A percentile compares a stretch with the other conserved stretches of the same genome.
phyloP scores from a whole-genome alignment of 2,113 vertebrate species.

The Centropus unirufus region DNA sequence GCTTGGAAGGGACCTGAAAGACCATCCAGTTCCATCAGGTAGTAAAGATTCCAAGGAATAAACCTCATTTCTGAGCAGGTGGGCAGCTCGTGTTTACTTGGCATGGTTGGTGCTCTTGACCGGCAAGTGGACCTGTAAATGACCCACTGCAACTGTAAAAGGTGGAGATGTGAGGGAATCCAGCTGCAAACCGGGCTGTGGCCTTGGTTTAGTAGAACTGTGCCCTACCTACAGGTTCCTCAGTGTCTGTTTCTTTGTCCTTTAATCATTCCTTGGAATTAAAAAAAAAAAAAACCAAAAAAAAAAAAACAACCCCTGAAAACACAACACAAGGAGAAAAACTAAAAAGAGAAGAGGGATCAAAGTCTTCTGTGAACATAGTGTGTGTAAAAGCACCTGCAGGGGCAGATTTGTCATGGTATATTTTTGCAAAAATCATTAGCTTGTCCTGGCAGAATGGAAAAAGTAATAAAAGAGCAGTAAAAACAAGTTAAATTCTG shows the following conservation, averaged over 20 bases:
- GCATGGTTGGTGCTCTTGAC: neutral
- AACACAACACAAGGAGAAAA: neutral
- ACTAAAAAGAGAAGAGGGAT: neutral
- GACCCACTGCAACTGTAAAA: neutral
- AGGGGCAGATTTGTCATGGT: constrained; percentile 42
- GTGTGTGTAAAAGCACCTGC: constrained; percentile 15
- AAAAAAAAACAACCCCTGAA: neutral
- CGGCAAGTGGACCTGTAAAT: neutral
- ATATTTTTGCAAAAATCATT: constrained; percentile 56
- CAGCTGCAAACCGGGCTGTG: neutral
- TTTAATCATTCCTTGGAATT: neutral
- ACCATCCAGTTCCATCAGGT: neutral
- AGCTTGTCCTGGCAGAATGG: constrained; percentile 39
- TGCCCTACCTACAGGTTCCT: neutral
- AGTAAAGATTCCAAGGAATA: neutral
- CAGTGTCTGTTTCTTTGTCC: neutral
- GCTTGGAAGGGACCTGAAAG: too few species aligned
- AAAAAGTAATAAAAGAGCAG: constrained; percentile 50
- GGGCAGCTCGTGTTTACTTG: neutral
- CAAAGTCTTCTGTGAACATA: neutral
- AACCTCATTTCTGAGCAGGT: neutral
- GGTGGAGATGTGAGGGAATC: neutral
- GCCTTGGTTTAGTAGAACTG: neutral
- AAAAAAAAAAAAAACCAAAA: too few species aligned
- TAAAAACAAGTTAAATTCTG: constrained; percentile 51